A percentile compares a stretch with the other conserved stretches of the same genome.
phyloP scores from a whole-genome alignment of 2,113 vertebrate genomes.

The Gopherus flavomarginatus region DNA sequence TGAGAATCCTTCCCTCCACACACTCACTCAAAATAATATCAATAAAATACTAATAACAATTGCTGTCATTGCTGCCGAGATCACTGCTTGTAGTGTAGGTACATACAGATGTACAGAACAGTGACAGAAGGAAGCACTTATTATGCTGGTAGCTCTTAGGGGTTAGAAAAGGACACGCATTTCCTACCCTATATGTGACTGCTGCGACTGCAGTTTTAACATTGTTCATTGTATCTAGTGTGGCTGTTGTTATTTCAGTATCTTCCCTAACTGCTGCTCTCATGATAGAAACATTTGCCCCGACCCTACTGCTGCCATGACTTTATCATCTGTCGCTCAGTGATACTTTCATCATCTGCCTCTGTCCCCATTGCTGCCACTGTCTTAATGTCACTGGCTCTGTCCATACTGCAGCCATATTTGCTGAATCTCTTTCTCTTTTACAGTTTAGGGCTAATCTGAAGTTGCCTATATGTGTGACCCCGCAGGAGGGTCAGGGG shows the following conservation, averaged over 20 bases:
- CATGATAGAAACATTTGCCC: not conserved
- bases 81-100: not conserved
- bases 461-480: not conserved
- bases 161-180: not conserved
- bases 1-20: not conserved
- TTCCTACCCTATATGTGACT: not conserved
- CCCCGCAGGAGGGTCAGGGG: accelerated
- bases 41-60: not conserved
- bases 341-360: not conserved
- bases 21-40: not conserved
- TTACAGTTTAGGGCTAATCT: not conserved
- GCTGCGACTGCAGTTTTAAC: not conserved
- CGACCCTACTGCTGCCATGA: not conserved
- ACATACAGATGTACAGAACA: not conserved
- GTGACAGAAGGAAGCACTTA: not conserved
- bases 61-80: not conserved
- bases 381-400: not conserved
- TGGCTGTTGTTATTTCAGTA: not conserved
- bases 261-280: not conserved
- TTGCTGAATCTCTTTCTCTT: not conserved
- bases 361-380: not conserved
- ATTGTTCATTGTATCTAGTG: not conserved
- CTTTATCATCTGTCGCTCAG: not conserved
- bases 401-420: accelerated
- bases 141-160: not conserved